These are phyloP conservation scores for Aethina tumida DNA, from an alignment of 1,140 invertebrate genomes.

Conservation along the genomic window DNA sequence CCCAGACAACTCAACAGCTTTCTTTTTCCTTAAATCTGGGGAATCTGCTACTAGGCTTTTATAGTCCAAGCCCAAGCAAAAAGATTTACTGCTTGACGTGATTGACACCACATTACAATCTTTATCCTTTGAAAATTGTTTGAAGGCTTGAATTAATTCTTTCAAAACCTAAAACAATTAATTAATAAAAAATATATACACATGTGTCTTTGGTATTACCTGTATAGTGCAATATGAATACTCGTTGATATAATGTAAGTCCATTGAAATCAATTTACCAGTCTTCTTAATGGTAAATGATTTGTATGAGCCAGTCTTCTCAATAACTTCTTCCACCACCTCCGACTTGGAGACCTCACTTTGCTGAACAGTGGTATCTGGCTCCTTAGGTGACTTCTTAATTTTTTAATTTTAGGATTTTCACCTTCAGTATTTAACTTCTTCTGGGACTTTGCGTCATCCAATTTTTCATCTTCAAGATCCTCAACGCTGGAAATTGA, in stretches of 20 bases:
- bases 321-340: constrained; percentile 17
- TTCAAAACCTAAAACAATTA: constrained; percentile 44
- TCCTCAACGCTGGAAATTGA: constrained; percentile 60
- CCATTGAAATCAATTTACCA: constrained; percentile 44
- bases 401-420: constrained; percentile 3
- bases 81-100: constrained; percentile 49
- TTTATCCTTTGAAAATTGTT: constrained; percentile 47
- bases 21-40: constrained; percentile 45
- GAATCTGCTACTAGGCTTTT: constrained; percentile 46
- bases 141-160: constrained; percentile 50
- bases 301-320: constrained; percentile 41
- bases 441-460: constrained; percentile 15
- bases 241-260: constrained; percentile 12
- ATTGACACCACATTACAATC: constrained; percentile 54
- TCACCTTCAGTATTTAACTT: constrained; percentile 24
- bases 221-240: constrained; percentile 18
- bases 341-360: constrained; percentile 5
- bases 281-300: constrained; percentile 51
- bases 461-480: constrained; percentile 17
- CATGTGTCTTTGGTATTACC: constrained; percentile 4
- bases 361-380: constrained; percentile 19
- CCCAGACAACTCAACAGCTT: constrained; percentile 45
- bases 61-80: constrained; percentile 64
- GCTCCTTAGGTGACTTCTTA: constrained; percentile 8
- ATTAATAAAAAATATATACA: constrained; percentile 3